These are phyloP conservation scores for Peromyscus nudipes DNA, from an alignment of 2,797 vertebrate genomes.

Conservation along the genomic window DNA sequence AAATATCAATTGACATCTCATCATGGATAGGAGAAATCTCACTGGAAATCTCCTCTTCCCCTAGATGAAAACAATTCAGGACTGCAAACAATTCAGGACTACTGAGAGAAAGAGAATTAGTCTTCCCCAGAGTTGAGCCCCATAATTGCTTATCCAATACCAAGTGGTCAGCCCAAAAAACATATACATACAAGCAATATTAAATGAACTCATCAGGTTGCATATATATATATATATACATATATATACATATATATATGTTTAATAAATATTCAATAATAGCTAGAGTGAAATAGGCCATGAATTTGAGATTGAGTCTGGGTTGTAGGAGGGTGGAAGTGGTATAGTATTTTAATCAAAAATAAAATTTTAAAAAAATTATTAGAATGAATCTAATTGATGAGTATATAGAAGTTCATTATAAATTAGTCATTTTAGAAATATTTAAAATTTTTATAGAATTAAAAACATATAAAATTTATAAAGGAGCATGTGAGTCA, in stretches of 20 bases:
- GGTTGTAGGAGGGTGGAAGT: neutral
- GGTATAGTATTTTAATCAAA: neutral
- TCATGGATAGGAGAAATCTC: neutral
- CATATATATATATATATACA: neutral
- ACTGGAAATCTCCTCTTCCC: neutral
- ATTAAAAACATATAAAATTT: neutral
- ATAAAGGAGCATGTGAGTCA: neutral
- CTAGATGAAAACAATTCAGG: no score
- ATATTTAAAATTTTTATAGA: slow-evolving; percentile 27
- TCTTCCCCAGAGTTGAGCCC: neutral
- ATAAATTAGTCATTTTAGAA: neutral
- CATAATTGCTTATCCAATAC: neutral
- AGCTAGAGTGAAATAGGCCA: neutral
- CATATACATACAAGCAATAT: neutral
- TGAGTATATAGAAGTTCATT: neutral
- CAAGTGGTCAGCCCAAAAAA: neutral
- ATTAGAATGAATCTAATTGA: neutral
- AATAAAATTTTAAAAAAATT: neutral
- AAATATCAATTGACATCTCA: neutral
- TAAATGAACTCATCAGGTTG: neutral
- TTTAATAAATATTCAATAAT: neutral
- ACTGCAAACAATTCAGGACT: no score
- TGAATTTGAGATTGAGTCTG: neutral
- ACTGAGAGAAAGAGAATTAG: neutral
- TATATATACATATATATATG: neutral